phyloP scores from a whole-genome alignment of 2,113 vertebrate species.

The Colossoma macropomum region DNA sequence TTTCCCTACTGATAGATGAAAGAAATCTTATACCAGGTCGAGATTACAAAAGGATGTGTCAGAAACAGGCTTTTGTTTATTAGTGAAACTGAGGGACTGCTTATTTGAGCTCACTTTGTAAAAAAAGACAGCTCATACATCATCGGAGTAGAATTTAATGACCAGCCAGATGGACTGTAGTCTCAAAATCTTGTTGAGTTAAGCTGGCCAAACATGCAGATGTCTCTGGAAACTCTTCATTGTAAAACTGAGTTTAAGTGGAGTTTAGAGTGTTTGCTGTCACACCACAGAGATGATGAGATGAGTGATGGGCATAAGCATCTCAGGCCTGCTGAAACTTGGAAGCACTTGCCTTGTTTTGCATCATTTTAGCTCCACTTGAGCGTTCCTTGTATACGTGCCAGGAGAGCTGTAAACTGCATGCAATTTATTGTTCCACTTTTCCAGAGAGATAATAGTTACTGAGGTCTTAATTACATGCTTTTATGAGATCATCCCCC shows the following conservation, averaged over 20 bases:
- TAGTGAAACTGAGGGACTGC: background rate
- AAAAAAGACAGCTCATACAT: background rate
- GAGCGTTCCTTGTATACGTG: conserved; percentile 23
- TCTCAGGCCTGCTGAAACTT: conserved; percentile 28
- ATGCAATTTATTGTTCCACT: conserved; percentile 19
- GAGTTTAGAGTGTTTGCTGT: background rate
- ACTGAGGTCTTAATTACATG: conserved; percentile 14
- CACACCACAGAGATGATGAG: conserved; percentile 8
- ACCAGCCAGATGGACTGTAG: background rate
- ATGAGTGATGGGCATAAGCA: conserved; percentile 1
- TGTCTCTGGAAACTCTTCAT: background rate
- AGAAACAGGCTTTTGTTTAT: background rate
- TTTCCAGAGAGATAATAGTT: conserved; percentile 4
- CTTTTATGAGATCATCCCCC: background rate
- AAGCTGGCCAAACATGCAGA: background rate
- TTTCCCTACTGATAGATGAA: too few species aligned
- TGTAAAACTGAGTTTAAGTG: background rate
- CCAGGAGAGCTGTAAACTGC: conserved; percentile 3
- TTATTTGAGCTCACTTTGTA: background rate
- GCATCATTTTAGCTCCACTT: conserved; percentile 15
- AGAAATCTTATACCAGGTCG: too few species aligned
- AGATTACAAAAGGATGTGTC: background rate
- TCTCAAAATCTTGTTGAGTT: background rate
- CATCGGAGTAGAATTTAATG: background rate
- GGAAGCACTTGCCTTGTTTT: conserved; percentile 14